Conservation (phyloP, 1,140 invertebrate genomes). For the Polyergus mexicanus region DNA sequence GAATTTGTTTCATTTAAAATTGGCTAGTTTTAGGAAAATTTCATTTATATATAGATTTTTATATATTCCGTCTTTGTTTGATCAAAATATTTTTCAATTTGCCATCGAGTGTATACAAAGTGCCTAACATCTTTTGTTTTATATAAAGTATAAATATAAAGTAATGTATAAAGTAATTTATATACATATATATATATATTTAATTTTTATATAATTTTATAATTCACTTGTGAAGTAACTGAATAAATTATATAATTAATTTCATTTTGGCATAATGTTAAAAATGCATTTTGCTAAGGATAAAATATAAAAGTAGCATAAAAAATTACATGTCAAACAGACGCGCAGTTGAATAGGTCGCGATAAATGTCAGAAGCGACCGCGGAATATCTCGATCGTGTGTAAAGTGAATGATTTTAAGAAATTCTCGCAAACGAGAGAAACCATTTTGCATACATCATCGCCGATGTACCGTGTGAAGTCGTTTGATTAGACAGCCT, state of each 20-base stretch:
- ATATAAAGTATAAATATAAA: not conserved
- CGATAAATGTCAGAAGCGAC: constrained; percentile 6
- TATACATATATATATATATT: too few species aligned
- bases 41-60: not conserved
- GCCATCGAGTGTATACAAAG: not conserved
- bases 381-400: not conserved
- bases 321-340: not conserved
- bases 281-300: not conserved
- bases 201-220: too few species aligned
- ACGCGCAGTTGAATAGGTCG: not conserved
- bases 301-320: not conserved
- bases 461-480: constrained; percentile 69
- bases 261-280: not conserved
- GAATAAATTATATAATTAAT: not conserved
- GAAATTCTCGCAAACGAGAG: constrained; percentile 34
- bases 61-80: not conserved
- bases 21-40: not conserved
- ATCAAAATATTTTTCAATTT: constrained; percentile 4
- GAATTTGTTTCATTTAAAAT: constrained; percentile 17
- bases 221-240: too few species aligned
- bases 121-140: not conserved
- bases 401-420: constrained; percentile 34
- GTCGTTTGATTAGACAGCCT: constrained; percentile 81
- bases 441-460: constrained; percentile 62
- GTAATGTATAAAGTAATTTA: not conserved